Evolutionary conservation across 2,797 vertebrate genomes (phyloP).

Genomic region (Triplophysa bombifrons): DNA sequence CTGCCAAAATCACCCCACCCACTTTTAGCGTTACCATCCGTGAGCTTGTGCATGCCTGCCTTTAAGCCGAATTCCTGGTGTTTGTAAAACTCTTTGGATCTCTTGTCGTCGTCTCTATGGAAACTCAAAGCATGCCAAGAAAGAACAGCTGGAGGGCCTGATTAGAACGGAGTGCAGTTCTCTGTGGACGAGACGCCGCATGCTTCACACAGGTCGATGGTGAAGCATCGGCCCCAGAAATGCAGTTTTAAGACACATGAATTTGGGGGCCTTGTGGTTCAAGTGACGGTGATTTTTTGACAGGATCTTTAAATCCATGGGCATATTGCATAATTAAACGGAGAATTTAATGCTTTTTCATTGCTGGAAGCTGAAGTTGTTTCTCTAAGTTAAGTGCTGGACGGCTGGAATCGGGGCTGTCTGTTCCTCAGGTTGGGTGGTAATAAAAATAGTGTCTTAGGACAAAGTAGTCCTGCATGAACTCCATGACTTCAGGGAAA

Average conservation of each 20-base stretch:
- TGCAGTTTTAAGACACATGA: constrained; percentile 33
- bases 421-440: not conserved
- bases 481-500: not conserved
- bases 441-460: constrained; percentile 24
- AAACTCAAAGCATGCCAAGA: constrained; percentile 70
- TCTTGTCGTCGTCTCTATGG: constrained; percentile 64
- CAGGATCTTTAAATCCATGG: constrained; percentile 25
- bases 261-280: constrained; percentile 1
- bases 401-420: not conserved
- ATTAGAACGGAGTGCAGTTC: constrained; percentile 62
- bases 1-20: constrained; percentile 49
- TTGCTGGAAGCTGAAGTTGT: constrained; percentile 10
- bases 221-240: constrained; percentile 26
- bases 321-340: constrained; percentile 27
- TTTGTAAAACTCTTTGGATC: constrained; percentile 58
- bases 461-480: constrained; percentile 25
- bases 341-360: constrained; percentile 24
- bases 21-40: constrained; percentile 28
- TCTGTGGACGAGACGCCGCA: constrained; percentile 51
- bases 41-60: constrained; percentile 72
- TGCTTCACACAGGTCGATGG: not conserved
- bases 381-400: constrained; percentile 8
- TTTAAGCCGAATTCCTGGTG: constrained; percentile 60
- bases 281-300: constrained; percentile 10
- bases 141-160: constrained; percentile 65